These are phyloP conservation scores for Cremastobaeus sp. DNA, from an alignment of 2,888 invertebrate species.

Conservation along the genomic window DNA sequence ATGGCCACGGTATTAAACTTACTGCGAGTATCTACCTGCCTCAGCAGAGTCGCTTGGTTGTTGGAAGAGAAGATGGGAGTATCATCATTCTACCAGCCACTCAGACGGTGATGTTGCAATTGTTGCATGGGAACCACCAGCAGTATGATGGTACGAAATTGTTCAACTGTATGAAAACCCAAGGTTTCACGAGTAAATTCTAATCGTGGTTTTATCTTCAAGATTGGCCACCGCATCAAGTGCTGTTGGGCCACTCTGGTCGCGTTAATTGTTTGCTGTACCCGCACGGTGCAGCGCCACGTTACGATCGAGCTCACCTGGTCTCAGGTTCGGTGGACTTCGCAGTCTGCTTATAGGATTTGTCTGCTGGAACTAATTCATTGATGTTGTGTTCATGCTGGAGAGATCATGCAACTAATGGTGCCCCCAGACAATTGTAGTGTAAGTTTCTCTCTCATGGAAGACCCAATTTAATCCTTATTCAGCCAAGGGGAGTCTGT, in stretches of 20 bases:
- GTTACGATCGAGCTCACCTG: constrained; percentile 93
- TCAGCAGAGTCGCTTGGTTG: constrained; percentile 94
- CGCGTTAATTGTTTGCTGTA: constrained; percentile 96
- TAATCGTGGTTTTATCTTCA: too few species aligned
- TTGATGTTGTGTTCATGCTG: constrained; percentile 98
- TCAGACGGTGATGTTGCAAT: constrained; percentile 94
- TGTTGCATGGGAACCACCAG: constrained; percentile 92
- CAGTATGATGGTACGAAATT: constrained; percentile 83
- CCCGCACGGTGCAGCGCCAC: constrained; percentile 92
- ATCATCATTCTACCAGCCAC: constrained; percentile 98
- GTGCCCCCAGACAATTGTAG: constrained; percentile 96
- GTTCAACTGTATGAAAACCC: too few species aligned
- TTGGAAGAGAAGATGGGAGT: constrained; percentile 96
- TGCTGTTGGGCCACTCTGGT: constrained; percentile 93
- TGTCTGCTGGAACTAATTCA: constrained; percentile 94
- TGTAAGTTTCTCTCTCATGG: constrained; percentile 79
- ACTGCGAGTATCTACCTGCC: constrained; percentile 97
- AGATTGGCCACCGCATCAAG: constrained; percentile 95
- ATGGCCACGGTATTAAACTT: constrained; percentile 86
- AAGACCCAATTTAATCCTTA: background rate
- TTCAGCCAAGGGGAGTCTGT: background rate
- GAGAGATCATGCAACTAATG: constrained; percentile 95
- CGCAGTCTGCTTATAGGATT: constrained; percentile 97
- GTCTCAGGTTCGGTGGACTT: constrained; percentile 99
- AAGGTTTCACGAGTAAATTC: too few species aligned